Evolutionary conservation across 2,113 vertebrate genomes (phyloP).

Genomic region (Sorex araneus): DNA sequence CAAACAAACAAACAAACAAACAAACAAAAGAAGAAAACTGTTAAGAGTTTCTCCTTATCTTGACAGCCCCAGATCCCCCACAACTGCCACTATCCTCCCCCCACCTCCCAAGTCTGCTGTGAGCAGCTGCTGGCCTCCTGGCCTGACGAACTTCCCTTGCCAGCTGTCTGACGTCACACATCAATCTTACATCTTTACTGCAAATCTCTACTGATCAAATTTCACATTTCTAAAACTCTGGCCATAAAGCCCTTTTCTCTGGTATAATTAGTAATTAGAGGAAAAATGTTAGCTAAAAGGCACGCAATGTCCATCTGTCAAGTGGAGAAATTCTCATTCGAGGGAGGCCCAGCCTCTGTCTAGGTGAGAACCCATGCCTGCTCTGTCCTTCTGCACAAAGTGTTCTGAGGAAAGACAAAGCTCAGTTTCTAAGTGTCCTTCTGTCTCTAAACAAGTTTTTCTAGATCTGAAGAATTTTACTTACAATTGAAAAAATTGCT

Average conservation of each 20-base stretch:
- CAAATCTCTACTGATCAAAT: conserved; percentile 90
- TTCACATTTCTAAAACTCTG: conserved; percentile 87
- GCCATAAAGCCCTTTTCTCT: conserved; percentile 87
- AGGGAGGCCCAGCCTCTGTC: conserved; percentile 62
- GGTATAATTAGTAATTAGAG: conserved; percentile 91
- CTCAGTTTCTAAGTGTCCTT: conserved; percentile 56
- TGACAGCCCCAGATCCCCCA: too few species aligned
- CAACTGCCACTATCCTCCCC: background rate
- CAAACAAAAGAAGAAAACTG: too few species aligned
- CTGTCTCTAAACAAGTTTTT: background rate
- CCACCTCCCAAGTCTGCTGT: conserved; percentile 40
- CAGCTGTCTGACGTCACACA: conserved; percentile 91
- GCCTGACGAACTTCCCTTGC: conserved; percentile 80
- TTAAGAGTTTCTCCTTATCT: conserved; percentile 57
- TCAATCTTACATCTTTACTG: conserved; percentile 90
- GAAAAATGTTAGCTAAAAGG: conserved; percentile 91
- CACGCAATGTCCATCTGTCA: conserved; percentile 92
- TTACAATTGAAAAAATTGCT: background rate
- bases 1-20: too few species aligned
- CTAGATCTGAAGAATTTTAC: conserved; percentile 58
- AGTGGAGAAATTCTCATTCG: conserved; percentile 87
- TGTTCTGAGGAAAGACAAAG: conserved; percentile 47
- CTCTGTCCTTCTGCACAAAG: conserved; percentile 51
- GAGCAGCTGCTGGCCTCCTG: conserved; percentile 88
- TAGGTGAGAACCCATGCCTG: conserved; percentile 67